Evolutionary conservation across 2,113 vertebrate species (phyloP).

Genomic region (Hucho hucho): DNA sequence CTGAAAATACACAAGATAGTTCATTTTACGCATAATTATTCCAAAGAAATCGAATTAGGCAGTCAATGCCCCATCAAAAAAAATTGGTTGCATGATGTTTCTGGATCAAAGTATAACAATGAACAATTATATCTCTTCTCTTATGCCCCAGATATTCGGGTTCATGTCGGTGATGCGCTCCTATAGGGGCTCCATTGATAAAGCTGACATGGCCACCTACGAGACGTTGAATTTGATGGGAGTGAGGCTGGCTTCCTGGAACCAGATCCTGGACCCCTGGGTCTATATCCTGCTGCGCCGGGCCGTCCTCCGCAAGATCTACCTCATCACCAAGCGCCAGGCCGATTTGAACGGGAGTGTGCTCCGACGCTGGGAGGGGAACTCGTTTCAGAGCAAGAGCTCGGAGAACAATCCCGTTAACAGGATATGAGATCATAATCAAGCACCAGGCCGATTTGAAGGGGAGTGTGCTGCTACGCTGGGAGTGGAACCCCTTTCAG

Average conservation of each 20-base stretch:
- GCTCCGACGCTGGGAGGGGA: conserved; percentile 76
- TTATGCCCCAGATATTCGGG: conserved; percentile 63
- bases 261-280: conserved; percentile 92
- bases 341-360: conserved; percentile 57
- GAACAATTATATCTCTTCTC: conserved; percentile 19
- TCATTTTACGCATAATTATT: too few relatives aligned
- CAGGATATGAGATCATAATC: conserved; percentile 55
- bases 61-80: too few relatives aligned
- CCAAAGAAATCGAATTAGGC: too few relatives aligned
- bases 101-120: background rate
- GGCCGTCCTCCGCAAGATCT: conserved; percentile 81
- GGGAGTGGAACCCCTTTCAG: conserved; percentile 78
- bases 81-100: too few relatives aligned
- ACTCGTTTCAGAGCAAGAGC: conserved; percentile 77
- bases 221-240: conserved; percentile 76
- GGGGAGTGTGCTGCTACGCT: conserved; percentile 65
- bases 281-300: conserved; percentile 89
- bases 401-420: conserved; percentile 76
- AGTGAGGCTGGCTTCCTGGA: conserved; percentile 85
- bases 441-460: conserved; percentile 40
- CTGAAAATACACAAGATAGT: too few relatives aligned
- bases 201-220: conserved; percentile 50
- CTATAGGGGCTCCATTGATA: conserved; percentile 46
- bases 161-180: conserved; percentile 65
- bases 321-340: conserved; percentile 73